Base-by-base conservation (phyloP, 2,888 invertebrate genomes). In the Cerceris ruficornis region DNA sequence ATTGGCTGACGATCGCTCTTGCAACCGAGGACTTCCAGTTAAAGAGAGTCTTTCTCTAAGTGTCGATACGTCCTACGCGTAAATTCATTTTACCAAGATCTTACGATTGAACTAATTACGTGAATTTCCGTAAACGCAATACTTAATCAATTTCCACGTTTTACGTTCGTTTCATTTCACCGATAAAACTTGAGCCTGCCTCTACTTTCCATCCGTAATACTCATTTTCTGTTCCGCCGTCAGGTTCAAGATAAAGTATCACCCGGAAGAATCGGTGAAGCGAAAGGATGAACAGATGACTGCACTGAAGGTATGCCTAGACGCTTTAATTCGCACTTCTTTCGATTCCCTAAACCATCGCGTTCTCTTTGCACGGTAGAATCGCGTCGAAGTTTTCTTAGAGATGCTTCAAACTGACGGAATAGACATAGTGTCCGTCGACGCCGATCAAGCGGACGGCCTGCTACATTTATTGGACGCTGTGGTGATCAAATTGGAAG, bases 221-320 rank as follows among this genome's bases (percentile, higher is more conserved):
- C n/a, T 2, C 6, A 11, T 50, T 50, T 50, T 50, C 50, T 50
- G 4, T 1, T 50, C 50, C n/a, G 88, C 86, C 90, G 91, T 74
- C 93, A 99, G 99, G 99, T 99, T 99, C 95, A 98, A 98, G 93
- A 96, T 97, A 87, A 99, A 99, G 94, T 99, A 99, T 91, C 99
- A 99, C 93, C 99, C 99, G 4, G 98, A 98, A 92, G 99, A 99
- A 90, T 97, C 97, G 67, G 95, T 96, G 46, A 98, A 97, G 92
- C 94, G 98, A 71, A 97, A 97, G 92, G 97, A 97, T 15, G 98
- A 98, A 90, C 97, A 98, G 88, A 93, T 96, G 70, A 93, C 94
- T 71, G 96, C 97, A 72, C 93, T 98, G 55, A 96, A 96, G 95
- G 98, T 97, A 93, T n/a, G 7, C 11, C 0, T 13, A 9, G 6